These are phyloP conservation scores for Nyctibius bracteatus DNA, from an alignment of 2,113 vertebrate species.

Conservation along the genomic window DNA sequence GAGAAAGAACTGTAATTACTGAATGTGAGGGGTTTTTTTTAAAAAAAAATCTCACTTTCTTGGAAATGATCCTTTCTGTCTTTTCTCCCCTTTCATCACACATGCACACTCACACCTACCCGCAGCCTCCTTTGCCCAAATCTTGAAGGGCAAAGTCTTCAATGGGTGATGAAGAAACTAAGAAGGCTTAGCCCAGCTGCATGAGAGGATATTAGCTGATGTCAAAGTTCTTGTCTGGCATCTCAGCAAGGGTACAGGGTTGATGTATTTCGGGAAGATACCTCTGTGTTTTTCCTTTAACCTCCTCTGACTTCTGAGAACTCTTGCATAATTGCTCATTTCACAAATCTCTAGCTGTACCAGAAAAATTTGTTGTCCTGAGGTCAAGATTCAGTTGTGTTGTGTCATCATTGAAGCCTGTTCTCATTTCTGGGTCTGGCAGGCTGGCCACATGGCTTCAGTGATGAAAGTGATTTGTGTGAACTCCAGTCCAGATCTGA, in stretches of 20 bases:
- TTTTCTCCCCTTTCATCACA: neutral
- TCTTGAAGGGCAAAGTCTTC: neutral
- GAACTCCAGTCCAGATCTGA: neutral
- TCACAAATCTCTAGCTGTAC: neutral
- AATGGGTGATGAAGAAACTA: neutral
- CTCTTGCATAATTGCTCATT: neutral
- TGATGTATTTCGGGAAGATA: neutral
- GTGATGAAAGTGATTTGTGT: neutral
- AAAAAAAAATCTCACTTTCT: neutral
- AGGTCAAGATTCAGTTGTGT: neutral
- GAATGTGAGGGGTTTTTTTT: neutral
- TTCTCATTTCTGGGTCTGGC: neutral
- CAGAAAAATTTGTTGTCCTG: neutral
- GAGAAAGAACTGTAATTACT: neutral
- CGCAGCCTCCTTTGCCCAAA: neutral
- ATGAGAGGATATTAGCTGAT: neutral
- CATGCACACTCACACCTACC: rapidly evolving
- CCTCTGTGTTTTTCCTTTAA: neutral
- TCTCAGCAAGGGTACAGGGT: neutral
- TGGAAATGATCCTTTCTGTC: neutral
- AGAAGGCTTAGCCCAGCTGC: neutral
- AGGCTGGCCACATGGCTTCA: neutral
- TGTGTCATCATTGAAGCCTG: neutral
- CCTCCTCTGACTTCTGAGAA: neutral
- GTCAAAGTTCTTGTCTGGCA: neutral